Evolutionary conservation across 1,140 invertebrate species (phyloP).

Genomic region (Bombus picipes): DNA sequence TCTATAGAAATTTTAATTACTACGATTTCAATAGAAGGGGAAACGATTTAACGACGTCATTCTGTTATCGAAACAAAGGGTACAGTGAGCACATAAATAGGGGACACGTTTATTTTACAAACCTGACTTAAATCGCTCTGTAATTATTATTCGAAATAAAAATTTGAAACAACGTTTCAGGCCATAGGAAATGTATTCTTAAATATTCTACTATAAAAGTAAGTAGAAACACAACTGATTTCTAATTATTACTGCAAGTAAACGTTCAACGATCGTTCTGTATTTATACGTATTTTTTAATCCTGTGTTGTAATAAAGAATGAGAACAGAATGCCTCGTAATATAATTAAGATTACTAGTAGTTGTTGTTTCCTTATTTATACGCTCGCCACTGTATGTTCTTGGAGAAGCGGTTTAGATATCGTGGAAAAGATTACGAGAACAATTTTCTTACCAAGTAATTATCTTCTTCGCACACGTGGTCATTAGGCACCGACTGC

Average conservation of each 20-base stretch:
- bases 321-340: not conserved
- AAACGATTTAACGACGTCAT: not conserved
- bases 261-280: not conserved
- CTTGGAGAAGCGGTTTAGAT: not conserved
- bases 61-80: not conserved
- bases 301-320: not conserved
- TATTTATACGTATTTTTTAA: not conserved
- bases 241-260: too few relatives aligned
- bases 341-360: too few relatives aligned
- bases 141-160: too few relatives aligned
- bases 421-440: not conserved
- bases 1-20: not conserved
- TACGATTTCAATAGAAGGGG: not conserved
- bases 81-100: too few relatives aligned
- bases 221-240: too few relatives aligned
- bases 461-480: constrained; percentile 84
- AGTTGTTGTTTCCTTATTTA: too few relatives aligned
- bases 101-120: too few relatives aligned
- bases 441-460: constrained; percentile 81
- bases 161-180: not conserved
- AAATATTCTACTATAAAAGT: too few relatives aligned
- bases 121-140: too few relatives aligned
- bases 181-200: too few relatives aligned
- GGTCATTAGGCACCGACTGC: constrained; percentile 77
- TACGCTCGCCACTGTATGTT: too few relatives aligned